A percentile compares a stretch with the other conserved stretches of the same genome.
Evolutionary conservation across 30 jellyfish, hydroid and myxozoan species (phyloP).

Genomic region (Nemopilema nomurai): DNA sequence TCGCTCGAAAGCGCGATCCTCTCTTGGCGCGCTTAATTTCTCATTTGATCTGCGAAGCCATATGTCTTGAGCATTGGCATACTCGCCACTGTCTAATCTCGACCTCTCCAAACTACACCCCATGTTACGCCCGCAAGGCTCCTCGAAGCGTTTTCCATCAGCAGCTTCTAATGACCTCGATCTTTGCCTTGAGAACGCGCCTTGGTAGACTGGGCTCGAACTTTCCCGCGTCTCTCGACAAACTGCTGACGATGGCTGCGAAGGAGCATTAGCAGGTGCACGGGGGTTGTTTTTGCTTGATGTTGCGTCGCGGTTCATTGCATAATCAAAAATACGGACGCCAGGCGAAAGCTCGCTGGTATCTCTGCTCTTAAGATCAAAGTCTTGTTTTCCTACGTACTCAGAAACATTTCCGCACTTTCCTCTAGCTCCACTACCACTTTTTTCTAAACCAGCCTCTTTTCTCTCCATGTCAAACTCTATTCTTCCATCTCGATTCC

Average conservation of each 20-base stretch:
- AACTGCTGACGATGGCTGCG: conserved; percentile 7
- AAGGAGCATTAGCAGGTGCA: conserved; percentile 34
- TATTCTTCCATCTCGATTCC: neutral
- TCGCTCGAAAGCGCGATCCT: neutral
- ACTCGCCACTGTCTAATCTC: neutral
- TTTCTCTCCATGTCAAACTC: too few relatives aligned
- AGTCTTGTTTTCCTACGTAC: neutral
- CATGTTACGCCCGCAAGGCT: neutral
- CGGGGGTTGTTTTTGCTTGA: conserved; percentile 12
- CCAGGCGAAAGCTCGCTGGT: conserved; percentile 11
- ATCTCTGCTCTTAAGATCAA: neutral
- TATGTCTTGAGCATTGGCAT: neutral
- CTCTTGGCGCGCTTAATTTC: neutral
- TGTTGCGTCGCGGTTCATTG: conserved; percentile 17
- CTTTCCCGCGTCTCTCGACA: conserved; percentile 10
- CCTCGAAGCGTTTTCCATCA: neutral
- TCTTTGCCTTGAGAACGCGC: conserved; percentile 48
- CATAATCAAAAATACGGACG: conserved; percentile 45
- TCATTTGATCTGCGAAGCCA: neutral
- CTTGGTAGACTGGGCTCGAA: conserved; percentile 10
- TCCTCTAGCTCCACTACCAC: too few relatives aligned
- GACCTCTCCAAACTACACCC: neutral
- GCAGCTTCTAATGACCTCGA: conserved; percentile 24
- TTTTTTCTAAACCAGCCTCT: too few relatives aligned
- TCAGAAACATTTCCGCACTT: too few relatives aligned